Base-by-base conservation (phyloP, 2,797 vertebrate genomes). In the Perodicticus potto region DNA sequence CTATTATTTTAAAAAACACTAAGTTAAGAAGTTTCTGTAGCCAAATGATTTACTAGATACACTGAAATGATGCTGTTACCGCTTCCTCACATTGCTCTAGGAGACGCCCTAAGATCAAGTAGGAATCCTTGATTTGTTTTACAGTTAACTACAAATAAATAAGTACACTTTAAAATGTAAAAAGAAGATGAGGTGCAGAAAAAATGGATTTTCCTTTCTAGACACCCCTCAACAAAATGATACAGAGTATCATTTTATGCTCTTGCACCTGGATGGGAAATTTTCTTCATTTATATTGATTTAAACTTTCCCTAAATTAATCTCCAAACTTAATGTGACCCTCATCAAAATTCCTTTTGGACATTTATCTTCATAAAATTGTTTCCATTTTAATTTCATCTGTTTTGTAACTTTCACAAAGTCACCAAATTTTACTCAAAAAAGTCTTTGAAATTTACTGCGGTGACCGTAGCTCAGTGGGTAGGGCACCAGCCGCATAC, bases 331-430 rank as follows among this genome's bases (percentile, higher is more conserved):
- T n/a, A 82, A 45, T 29, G 32, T 7, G 53, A 53, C 3, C 7
- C 45, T n/a, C 32, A 13, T 78, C 59, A 96, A 73, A 76, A 70
- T 82, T 72, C 12, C 17, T 82, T 4, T 6, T 37, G 53, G 12
- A 67, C 17, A 37, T 86, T 81, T 83, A 57, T 61, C 55, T 49
- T 29, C 74, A 72, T 83, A 81, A 92, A 63, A 86, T 17, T 70
- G 17, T 93, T 94, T 73, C 22, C 23, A 45, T 70, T 76, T 95
- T 77, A 86, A 72, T 93, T 82, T 78, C 78, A 76, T 85, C 23
- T 69, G 49, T 20, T 65, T 63, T 6, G 32, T 90, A 82, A 74
- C 65, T 85, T 89, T 27, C 29, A n/a, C 19, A 65, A 20, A 67
- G 2, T 86, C 53, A 93, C 63, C 63, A 69, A 55, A 14, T 90